Conservation (phyloP, 2,888 invertebrate species). For the Andricus quercusramuli region DNA sequence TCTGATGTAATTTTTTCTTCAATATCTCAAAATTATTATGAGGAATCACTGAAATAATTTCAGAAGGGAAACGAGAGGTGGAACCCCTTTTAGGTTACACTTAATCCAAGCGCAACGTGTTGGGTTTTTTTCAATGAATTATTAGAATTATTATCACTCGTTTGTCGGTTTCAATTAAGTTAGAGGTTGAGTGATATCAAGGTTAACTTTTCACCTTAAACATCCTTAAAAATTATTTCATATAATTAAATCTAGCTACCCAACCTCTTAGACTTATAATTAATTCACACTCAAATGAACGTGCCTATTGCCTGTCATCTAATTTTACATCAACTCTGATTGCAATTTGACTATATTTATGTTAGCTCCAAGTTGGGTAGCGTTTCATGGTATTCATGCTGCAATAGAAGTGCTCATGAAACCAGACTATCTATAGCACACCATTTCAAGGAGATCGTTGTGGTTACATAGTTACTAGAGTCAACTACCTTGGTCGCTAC, state of each 20-base stretch:
- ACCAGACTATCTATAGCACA: background rate
- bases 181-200: too few species aligned
- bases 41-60: too few species aligned
- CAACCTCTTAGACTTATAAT: background rate
- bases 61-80: too few species aligned
- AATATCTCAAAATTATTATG: too few species aligned
- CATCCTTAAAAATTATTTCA: too few species aligned
- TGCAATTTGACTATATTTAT: constrained; percentile 23
- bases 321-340: background rate
- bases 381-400: constrained; percentile 26
- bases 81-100: too few species aligned
- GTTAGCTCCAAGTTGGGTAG: background rate
- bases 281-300: background rate
- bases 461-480: constrained; percentile 28
- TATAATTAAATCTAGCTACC: background rate
- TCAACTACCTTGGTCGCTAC: constrained; percentile 14
- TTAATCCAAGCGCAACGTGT: too few species aligned
- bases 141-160: too few species aligned
- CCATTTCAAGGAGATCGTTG: constrained; percentile 26
- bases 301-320: background rate
- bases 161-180: too few species aligned
- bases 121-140: too few species aligned
- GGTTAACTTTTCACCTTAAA: too few species aligned
- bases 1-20: too few species aligned
- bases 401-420: constrained; percentile 23